Percentiles rank a stretch among this genome's conserved stretches.
Evolutionary conservation across 1,140 invertebrate species (phyloP).

Genomic region (Leptonema lineaticorne): DNA sequence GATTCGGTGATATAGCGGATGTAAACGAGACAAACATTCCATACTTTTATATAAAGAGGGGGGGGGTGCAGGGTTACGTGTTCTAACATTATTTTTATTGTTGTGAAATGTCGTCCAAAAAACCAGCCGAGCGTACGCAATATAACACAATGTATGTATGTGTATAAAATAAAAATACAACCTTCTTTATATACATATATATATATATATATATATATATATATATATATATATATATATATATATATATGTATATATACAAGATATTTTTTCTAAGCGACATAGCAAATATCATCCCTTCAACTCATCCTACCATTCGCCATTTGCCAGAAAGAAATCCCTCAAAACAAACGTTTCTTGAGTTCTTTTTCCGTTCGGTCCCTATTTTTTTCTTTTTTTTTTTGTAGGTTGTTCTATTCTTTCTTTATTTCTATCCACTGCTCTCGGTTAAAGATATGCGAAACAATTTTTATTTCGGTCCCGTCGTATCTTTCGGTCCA

Average conservation of each 20-base stretch:
- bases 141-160: not conserved
- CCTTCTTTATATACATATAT: not conserved
- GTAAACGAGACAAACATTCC: not conserved
- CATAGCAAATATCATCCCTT: not conserved
- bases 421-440: not conserved
- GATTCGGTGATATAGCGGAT: not conserved
- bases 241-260: not conserved
- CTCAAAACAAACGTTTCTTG: too few relatives aligned
- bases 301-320: not conserved
- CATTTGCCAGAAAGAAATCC: too few relatives aligned
- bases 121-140: not conserved
- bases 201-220: not conserved
- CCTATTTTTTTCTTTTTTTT: not conserved
- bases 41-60: not conserved
- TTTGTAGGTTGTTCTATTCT: not conserved
- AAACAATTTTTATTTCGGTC: conserved; percentile 11
- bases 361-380: not conserved
- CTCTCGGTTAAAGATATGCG: too few relatives aligned
- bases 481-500: conserved; percentile 21
- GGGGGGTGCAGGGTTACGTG: not conserved
- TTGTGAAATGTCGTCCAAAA: not conserved
- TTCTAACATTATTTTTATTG: conserved; percentile 5
- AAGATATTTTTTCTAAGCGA: not conserved
- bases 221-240: not conserved
- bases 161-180: not conserved